Evolutionary conservation across 2,797 vertebrate species (phyloP).

Genomic region (Catostomus latipinnis): DNA sequence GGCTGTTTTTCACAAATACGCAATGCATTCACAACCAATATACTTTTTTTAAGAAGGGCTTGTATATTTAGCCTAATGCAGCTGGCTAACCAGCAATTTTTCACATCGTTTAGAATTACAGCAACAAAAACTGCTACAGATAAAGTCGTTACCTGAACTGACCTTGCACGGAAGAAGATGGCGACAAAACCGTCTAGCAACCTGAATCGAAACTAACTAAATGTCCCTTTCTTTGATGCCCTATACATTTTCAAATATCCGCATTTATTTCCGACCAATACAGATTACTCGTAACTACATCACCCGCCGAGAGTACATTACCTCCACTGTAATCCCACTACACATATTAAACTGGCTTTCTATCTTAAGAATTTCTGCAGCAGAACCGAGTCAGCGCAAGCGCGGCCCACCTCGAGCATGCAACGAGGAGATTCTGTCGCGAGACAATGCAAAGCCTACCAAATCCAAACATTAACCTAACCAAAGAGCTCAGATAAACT

Average conservation of each 20-base stretch:
- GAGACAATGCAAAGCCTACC: background rate
- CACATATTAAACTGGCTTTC: background rate
- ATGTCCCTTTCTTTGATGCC: background rate
- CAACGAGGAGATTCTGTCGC: constrained; percentile 14
- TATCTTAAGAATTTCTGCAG: background rate
- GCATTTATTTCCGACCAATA: background rate
- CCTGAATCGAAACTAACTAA: constrained; percentile 5
- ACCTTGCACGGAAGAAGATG: constrained; percentile 1
- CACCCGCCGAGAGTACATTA: background rate
- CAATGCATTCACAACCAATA: constrained; percentile 19
- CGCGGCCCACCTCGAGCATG: constrained; percentile 11
- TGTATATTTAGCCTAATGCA: background rate
- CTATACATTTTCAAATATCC: background rate
- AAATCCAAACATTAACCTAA: background rate
- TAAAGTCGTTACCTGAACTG: too few relatives aligned
- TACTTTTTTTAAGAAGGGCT: background rate
- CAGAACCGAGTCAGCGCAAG: background rate
- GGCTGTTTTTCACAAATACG: background rate
- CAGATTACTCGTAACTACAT: background rate
- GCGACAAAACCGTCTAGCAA: background rate
- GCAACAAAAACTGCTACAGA: background rate
- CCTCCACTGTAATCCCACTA: background rate
- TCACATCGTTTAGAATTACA: background rate
- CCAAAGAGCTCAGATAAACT: background rate
- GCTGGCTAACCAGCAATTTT: background rate